Base-by-base conservation (phyloP, 1,140 invertebrate species). In the Trinorchestia longiramus region DNA sequence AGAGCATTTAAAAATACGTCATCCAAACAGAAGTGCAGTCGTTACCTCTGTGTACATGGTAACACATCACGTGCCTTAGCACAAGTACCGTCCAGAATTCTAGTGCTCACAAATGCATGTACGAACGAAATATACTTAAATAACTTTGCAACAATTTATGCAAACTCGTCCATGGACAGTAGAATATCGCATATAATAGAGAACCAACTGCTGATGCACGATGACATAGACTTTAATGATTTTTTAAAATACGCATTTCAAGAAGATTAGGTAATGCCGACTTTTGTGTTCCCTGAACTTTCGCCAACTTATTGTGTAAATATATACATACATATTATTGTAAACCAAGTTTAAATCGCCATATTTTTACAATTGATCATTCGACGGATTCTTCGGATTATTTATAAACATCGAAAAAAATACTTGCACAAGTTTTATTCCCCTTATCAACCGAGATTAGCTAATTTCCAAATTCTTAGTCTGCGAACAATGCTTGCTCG, bases 291-390 rank as follows among this genome's bases (percentile, higher is more conserved):
- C 62, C 28, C 1, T 36, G 28, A 77, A 77, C 62, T 77, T 77
- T 11, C 36, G 62, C 8, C 11, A 77, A 77, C 47, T 6, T 77
- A 77, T 77, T 77, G 28, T 77, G 62, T 77, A 77, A 11, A 77
- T 36, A 77, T 77, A 77, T 77, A 28, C 62, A 36, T 77, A 77
- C 28, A 77, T 77, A 77, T 77, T 77, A 77, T 77, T 77, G 62
- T 77, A 77, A 77, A 77, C 62, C 62, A 77, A 77, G 1, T 77
- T 90, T 90, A 15, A 90, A 90, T 90, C 88, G 88, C 88, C 88
- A 90, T 90, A 90, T 90, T 90, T 90, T 90, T 90, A 90, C 88
- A 90, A 90, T 90, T 90, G 88, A 90, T 90, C 88, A 90, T 90
- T 41, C 43, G 43, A 90, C 4, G 28, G 4, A 8, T 90, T 43